phyloP scores from a whole-genome alignment of 2,113 vertebrate species.

The Condylura cristata region DNA sequence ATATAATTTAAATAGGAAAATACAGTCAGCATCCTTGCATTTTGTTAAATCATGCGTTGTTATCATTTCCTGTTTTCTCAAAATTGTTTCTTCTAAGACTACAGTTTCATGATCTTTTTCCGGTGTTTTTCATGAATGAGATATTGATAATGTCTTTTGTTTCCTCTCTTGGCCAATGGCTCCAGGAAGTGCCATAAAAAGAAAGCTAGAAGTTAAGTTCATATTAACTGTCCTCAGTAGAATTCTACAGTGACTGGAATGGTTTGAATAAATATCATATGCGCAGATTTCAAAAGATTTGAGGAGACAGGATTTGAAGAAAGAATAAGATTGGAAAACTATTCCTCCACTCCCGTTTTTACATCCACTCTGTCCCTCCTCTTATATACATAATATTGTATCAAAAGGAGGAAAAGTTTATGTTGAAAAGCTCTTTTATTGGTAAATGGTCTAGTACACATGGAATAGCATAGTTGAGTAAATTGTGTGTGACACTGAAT shows the following conservation, averaged over 20 bases:
- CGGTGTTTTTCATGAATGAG: neutral
- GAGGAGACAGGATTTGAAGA: neutral
- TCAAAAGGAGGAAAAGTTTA: neutral
- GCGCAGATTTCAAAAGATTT: neutral
- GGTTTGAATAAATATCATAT: neutral
- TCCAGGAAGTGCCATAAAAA: constrained; percentile 34
- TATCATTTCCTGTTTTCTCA: constrained; percentile 21
- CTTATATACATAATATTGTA: neutral
- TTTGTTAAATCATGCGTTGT: neutral
- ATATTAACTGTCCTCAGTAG: neutral
- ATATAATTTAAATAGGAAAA: neutral
- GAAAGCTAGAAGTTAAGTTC: neutral
- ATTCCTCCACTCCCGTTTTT: neutral
- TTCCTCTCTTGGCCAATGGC: neutral
- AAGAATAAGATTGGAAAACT: neutral
- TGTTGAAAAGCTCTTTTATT: neutral
- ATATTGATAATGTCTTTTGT: neutral
- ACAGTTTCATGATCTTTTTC: neutral
- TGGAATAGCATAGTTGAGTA: neutral
- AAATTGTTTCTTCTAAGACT: neutral
- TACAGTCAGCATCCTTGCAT: neutral
- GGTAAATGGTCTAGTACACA: neutral
- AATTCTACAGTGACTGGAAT: neutral
- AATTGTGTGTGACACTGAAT: constrained; percentile 31
- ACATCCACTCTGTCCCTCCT: neutral